Percentiles rank a stretch among this genome's conserved stretches.
Conservation (phyloP, 2,113 vertebrate species). For the Microtus ochrogaster region DNA sequence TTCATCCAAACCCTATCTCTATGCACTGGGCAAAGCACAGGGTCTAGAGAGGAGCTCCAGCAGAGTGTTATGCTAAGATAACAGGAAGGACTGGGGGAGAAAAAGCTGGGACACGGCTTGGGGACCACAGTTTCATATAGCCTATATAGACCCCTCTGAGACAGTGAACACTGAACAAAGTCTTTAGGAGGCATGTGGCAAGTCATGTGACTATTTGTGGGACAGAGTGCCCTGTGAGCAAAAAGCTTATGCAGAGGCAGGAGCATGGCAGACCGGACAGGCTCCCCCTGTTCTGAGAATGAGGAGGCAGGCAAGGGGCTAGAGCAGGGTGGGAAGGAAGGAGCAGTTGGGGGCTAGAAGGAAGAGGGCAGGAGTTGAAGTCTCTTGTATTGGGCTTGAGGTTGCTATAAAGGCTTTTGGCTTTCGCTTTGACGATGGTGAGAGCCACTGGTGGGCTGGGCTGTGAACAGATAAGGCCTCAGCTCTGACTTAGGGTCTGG, state of each 20-base stretch:
- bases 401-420: background rate
- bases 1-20: background rate
- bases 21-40: background rate
- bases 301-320: background rate
- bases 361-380: background rate
- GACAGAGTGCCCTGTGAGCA: no score
- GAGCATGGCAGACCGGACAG: background rate
- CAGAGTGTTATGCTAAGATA: background rate
- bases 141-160: background rate
- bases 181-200: background rate
- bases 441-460: background rate
- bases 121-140: background rate
- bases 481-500: background rate
- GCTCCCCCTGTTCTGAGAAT: background rate
- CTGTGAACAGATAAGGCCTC: background rate
- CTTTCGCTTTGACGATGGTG: background rate
- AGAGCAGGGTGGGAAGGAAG: background rate
- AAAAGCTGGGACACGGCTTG: background rate
- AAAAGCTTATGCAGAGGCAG: conserved; percentile 2
- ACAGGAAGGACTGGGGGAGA: background rate
- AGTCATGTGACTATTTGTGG: background rate
- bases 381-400: background rate
- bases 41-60: background rate
- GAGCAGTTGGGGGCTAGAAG: background rate
- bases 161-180: background rate